phyloP scores from a whole-genome alignment of 2,888 invertebrate species.

The Helobdella robusta region DNA sequence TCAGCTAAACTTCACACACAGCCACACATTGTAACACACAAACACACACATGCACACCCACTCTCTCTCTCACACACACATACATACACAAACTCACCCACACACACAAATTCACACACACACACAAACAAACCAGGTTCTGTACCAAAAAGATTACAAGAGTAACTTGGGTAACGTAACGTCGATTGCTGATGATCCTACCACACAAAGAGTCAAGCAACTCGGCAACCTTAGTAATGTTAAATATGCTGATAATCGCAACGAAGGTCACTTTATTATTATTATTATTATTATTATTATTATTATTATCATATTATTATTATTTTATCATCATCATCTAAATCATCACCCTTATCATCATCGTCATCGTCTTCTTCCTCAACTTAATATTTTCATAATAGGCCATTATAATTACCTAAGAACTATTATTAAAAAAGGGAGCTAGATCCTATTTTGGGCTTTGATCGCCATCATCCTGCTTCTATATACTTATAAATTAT shows the following conservation, averaged over 20 bases:
- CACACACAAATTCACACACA: too few species aligned
- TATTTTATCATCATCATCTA: not conserved
- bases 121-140: too few species aligned
- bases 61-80: too few species aligned
- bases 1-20: too few species aligned
- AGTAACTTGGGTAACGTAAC: slow-evolving; percentile 42
- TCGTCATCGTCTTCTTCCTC: not conserved
- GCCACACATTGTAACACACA: too few species aligned
- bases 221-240: not conserved
- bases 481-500: too few species aligned
- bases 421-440: too few species aligned
- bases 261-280: slow-evolving; percentile 8
- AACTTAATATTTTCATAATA: not conserved
- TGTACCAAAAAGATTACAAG: slow-evolving; percentile 77
- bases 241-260: slow-evolving; percentile 14
- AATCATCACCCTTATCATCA: not conserved
- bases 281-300: not conserved
- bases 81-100: too few species aligned
- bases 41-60: too few species aligned
- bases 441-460: too few species aligned
- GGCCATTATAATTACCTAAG: too few species aligned
- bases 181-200: slow-evolving; percentile 73
- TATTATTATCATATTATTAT: not conserved
- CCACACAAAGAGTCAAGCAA: slow-evolving; percentile 63
- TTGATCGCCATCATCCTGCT: too few species aligned